phyloP scores from a whole-genome alignment of 2,797 vertebrate genomes.

The Alcedo atthis region DNA sequence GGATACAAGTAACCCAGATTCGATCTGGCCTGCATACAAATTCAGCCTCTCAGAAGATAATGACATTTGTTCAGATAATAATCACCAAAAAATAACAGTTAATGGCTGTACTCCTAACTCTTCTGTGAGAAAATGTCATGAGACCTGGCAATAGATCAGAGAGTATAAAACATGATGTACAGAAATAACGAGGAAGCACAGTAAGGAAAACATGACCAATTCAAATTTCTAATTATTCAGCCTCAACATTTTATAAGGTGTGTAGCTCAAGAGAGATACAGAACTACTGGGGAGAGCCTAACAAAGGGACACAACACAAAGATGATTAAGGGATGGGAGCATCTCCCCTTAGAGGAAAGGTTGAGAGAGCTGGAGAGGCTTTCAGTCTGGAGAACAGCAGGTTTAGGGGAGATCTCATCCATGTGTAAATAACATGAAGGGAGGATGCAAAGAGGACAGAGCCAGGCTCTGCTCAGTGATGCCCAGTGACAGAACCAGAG shows the following conservation, averaged over 20 bases:
- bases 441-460: neutral
- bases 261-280: neutral
- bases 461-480: neutral
- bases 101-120: neutral
- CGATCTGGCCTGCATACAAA: neutral
- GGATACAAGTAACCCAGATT: conserved; percentile 38
- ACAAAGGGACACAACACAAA: neutral
- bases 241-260: neutral
- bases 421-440: neutral
- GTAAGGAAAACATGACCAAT: neutral
- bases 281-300: neutral
- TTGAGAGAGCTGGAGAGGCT: neutral
- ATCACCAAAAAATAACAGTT: neutral
- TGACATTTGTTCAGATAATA: neutral
- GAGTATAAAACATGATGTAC: neutral
- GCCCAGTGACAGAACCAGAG: neutral
- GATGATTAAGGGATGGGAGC: neutral
- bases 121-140: neutral
- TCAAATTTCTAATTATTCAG: neutral
- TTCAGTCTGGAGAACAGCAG: neutral
- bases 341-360: neutral
- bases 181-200: neutral
- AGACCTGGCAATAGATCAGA: neutral
- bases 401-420: neutral
- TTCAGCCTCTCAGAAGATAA: neutral